Conservation (phyloP, 2,113 vertebrate species). For the Chrysemys picta region DNA sequence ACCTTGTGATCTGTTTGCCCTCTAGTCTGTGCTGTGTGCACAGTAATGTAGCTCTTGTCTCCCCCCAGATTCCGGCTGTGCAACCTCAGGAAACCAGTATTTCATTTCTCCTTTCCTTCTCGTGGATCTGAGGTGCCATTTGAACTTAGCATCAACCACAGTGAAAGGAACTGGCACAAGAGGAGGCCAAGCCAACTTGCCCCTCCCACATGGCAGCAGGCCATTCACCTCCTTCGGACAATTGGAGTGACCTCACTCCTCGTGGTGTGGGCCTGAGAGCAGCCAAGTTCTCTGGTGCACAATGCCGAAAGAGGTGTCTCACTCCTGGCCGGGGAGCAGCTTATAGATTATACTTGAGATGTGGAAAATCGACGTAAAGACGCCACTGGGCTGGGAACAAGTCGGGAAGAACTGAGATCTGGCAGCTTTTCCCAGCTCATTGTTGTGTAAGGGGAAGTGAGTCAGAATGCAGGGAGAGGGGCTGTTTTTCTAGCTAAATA, state of each 20-base stretch:
- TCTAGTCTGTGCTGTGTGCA: neutral
- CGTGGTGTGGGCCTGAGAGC: neutral
- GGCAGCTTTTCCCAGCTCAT: neutral
- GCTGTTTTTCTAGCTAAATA: neutral
- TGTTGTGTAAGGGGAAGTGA: constrained; percentile 2
- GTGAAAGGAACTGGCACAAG: neutral
- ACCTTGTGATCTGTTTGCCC: neutral
- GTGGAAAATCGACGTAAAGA: neutral
- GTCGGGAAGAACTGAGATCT: neutral
- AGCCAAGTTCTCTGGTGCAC: neutral
- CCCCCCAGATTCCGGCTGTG: neutral
- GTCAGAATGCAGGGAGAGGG: neutral
- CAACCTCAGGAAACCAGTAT: neutral
- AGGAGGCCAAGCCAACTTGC: neutral
- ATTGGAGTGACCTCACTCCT: neutral
- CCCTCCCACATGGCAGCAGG: neutral
- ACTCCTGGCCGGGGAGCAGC: neutral
- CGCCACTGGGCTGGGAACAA: neutral
- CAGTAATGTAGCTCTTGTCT: neutral
- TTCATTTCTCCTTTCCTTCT: neutral
- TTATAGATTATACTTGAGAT: neutral
- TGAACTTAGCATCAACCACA: neutral
- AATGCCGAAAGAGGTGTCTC: neutral
- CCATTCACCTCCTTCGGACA: neutral
- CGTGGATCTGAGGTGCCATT: neutral